Evolutionary conservation across 2,113 vertebrate species (phyloP).

Genomic region (Rhinolophus sinicus): DNA sequence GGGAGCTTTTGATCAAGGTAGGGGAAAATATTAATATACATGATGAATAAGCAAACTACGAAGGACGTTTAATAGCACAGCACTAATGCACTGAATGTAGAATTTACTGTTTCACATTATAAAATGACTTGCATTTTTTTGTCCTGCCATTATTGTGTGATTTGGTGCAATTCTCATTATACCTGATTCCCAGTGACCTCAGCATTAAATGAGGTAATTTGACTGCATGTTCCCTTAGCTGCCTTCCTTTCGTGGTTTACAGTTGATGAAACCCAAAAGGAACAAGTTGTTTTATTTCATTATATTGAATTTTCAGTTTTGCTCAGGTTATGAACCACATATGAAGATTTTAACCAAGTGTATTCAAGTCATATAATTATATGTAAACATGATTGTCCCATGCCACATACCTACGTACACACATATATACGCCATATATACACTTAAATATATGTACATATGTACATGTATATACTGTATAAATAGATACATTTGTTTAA

Average conservation of each 20-base stretch:
- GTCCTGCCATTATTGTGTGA: background rate
- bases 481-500: background rate
- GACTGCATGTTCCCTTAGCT: background rate
- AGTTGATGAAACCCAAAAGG: conserved; percentile 29
- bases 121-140: background rate
- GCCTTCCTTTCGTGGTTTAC: background rate
- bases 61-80: background rate
- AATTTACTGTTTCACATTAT: background rate
- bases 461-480: background rate
- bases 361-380: background rate
- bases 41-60: background rate
- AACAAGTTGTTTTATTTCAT: conserved; percentile 7
- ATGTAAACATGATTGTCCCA: background rate
- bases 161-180: background rate
- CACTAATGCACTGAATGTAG: background rate
- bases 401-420: background rate
- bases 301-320: conserved; percentile 1
- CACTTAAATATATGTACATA: background rate
- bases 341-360: background rate
- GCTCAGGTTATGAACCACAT: background rate
- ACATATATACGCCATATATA: background rate
- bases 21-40: background rate
- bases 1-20: background rate
- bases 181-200: background rate
- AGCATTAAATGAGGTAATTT: background rate